Evolutionary conservation across 64 coral and sea anemone genomes (phyloP).

Genomic region (Porites australiensis): DNA sequence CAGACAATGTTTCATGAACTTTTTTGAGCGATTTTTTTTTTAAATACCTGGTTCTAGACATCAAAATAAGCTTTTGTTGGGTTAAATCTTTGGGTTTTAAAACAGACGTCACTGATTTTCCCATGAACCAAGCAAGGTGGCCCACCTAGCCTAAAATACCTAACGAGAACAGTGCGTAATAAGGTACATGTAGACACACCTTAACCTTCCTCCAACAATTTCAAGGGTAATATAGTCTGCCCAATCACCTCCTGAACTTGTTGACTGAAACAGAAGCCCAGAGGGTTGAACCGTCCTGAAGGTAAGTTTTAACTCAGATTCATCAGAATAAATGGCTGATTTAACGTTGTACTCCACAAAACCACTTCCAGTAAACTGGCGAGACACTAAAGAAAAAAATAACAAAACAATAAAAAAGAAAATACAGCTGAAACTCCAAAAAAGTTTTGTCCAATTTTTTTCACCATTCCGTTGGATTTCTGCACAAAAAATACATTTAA

Average conservation of each 20-base stretch:
- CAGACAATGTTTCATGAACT: too few species aligned
- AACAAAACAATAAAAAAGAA: background rate
- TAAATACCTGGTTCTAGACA: too few species aligned
- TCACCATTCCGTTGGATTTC: too few species aligned
- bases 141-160: too few species aligned
- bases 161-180: too few species aligned
- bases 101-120: too few species aligned
- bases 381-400: conserved; percentile 6
- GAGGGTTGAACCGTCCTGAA: conserved; percentile 62
- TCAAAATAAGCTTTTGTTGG: too few species aligned
- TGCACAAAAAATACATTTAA: too few species aligned
- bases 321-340: background rate
- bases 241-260: conserved; percentile 23
- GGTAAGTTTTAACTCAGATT: background rate
- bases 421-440: background rate
- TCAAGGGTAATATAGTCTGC: conserved; percentile 66
- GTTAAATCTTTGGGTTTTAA: too few species aligned
- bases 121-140: too few species aligned
- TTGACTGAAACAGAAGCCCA: conserved; percentile 56
- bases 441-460: too few species aligned
- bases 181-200: conserved; percentile 8
- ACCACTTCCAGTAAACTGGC: conserved; percentile 41
- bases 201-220: conserved; percentile 62
- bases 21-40: too few species aligned
- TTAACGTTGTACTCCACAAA: conserved; percentile 2